A percentile compares a stretch with the other conserved stretches of the same genome.
Evolutionary conservation across 2,888 invertebrate species (phyloP).

Genomic region (Stegana nigrithorax): DNA sequence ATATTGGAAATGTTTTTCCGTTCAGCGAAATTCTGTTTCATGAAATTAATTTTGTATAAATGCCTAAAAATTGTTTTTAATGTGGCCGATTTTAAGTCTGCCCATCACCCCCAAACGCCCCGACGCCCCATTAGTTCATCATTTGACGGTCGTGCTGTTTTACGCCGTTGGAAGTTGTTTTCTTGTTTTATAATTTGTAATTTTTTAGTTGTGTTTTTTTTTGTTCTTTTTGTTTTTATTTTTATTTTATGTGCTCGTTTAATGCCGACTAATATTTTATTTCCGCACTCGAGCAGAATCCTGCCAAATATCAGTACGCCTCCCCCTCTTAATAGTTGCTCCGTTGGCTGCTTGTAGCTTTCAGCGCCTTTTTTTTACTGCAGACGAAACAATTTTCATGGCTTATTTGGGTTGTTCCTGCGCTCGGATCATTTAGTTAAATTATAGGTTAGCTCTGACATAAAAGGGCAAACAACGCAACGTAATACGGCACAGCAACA

Average conservation of each 20-base stretch:
- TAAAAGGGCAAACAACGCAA: conserved; percentile 63
- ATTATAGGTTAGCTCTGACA: conserved; percentile 63
- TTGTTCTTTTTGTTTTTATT: too few relatives aligned
- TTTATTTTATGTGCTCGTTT: conserved; percentile 21
- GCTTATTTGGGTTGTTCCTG: conserved; percentile 12
- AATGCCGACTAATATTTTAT: conserved; percentile 58
- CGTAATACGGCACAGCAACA: conserved; percentile 22
- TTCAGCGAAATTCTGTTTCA: too few relatives aligned
- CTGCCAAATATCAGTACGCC: background rate
- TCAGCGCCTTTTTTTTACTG: conserved; percentile 25
- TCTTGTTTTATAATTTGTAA: background rate
- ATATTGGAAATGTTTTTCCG: too few relatives aligned
- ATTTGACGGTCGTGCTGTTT: background rate
- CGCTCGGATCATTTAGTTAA: conserved; percentile 61
- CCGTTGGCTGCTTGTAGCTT: conserved; percentile 8
- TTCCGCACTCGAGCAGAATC: conserved; percentile 58
- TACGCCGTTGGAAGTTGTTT: background rate
- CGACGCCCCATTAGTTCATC: background rate
- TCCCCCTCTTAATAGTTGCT: conserved; percentile 20
- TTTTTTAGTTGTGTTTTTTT: background rate
- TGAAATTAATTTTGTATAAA: background rate
- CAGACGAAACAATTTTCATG: conserved; percentile 19
- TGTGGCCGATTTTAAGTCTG: background rate
- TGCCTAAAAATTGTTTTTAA: background rate
- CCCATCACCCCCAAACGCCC: background rate